These are phyloP conservation scores for Perca fluviatilis DNA, from an alignment of 2,113 vertebrate genomes.

Conservation along the genomic window DNA sequence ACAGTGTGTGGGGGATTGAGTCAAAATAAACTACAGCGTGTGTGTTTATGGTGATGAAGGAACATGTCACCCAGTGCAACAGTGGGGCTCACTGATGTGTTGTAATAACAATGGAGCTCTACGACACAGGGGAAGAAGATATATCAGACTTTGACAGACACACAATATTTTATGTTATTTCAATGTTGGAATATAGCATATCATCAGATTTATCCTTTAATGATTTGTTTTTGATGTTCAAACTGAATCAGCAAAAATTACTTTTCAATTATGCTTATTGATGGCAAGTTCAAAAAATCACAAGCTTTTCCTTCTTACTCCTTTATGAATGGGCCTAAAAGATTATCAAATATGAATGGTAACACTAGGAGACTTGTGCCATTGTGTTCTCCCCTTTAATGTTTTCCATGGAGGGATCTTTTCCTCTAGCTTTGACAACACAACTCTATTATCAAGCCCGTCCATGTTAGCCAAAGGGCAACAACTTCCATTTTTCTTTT, in stretches of 20 bases:
- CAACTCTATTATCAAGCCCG: background rate
- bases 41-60: background rate
- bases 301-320: background rate
- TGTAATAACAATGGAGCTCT: background rate
- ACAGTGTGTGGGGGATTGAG: background rate
- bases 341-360: conserved; percentile 9
- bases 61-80: background rate
- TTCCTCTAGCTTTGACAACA: conserved; percentile 4
- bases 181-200: background rate
- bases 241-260: conserved; percentile 7
- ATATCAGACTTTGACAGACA: background rate
- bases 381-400: conserved; percentile 27
- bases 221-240: background rate
- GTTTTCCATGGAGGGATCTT: accelerated
- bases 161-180: background rate
- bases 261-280: conserved; percentile 7
- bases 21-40: background rate
- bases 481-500: conserved; percentile 17
- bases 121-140: background rate
- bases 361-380: conserved; percentile 42
- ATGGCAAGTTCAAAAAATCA: background rate
- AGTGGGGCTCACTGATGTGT: background rate
- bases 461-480: conserved; percentile 57
- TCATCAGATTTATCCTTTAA: background rate
- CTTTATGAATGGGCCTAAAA: background rate